Percentiles rank a stretch among this genome's conserved stretches.
phyloP scores from a whole-genome alignment of 37 sponge, comb jelly and placozoan species.

The Crambe crambe region DNA sequence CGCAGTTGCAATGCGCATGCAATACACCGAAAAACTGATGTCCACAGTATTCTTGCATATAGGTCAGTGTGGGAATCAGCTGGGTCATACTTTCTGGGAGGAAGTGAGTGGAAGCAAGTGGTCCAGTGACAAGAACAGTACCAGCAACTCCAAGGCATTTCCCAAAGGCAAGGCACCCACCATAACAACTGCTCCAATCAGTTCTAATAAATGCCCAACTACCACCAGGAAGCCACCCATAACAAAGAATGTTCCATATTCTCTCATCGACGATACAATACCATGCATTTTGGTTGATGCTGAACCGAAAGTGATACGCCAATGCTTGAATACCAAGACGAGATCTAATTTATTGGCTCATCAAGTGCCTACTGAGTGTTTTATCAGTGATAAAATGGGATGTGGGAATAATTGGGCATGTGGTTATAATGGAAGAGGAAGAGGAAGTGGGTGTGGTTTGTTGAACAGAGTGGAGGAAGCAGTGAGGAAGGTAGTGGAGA shows the following conservation, averaged over 20 bases:
- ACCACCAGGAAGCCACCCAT: background rate
- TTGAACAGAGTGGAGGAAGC: conserved; percentile 31
- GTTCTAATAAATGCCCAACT: background rate
- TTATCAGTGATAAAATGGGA: conserved; percentile 50
- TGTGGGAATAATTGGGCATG: conserved; percentile 89
- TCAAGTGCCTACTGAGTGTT: conserved; percentile 10
- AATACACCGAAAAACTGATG: no score
- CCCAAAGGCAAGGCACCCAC: no score
- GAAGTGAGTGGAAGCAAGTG: conserved; percentile 1
- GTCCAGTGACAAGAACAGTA: conserved; percentile 7
- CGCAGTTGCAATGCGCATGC: no score
- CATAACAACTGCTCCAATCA: background rate
- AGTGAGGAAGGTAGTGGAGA: conserved; percentile 68
- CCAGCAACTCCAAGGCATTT: background rate
- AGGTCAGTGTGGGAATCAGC: conserved; percentile 86
- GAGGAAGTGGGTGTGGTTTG: background rate
- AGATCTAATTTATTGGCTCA: background rate
- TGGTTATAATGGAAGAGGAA: conserved; percentile 53
- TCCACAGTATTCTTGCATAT: conserved; percentile 66
- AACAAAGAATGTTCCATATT: conserved; percentile 12
- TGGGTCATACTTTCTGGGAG: conserved; percentile 68
- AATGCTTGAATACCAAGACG: background rate
- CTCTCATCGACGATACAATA: conserved; percentile 32
- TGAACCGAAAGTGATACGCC: conserved; percentile 52
- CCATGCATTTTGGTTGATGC: conserved; percentile 66